Conservation (phyloP, 1,140 invertebrate species). For the Heterodera carotae region DNA sequence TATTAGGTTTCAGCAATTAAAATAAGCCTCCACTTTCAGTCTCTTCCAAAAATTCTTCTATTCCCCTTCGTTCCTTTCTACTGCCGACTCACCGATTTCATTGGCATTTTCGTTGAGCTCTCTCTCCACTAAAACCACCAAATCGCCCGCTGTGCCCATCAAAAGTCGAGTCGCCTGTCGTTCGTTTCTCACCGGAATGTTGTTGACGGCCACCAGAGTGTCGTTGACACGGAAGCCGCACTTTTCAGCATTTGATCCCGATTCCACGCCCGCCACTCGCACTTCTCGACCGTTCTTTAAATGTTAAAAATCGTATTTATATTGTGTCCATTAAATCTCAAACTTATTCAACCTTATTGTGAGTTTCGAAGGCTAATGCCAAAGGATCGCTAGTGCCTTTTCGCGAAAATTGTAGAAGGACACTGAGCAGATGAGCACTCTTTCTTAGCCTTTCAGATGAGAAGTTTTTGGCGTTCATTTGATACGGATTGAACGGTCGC, state of each 20-base stretch:
- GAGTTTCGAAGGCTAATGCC: conserved; percentile 44
- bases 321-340: too few species aligned
- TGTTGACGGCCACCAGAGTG: conserved; percentile 56
- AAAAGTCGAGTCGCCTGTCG: conserved; percentile 56
- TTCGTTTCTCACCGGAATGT: conserved; percentile 58
- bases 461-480: conserved; percentile 18
- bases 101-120: conserved; percentile 34
- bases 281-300: conserved; percentile 33
- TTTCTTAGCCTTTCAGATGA: conserved; percentile 18
- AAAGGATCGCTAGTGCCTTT: conserved; percentile 48
- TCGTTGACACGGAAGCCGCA: conserved; percentile 54
- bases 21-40: too few species aligned
- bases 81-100: conserved; percentile 6
- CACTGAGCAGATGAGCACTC: conserved; percentile 46
- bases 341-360: conserved; percentile 41
- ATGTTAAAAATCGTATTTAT: too few species aligned
- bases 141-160: conserved; percentile 52
- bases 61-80: conserved; percentile 8
- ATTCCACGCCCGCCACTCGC: conserved; percentile 43
- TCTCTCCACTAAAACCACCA: conserved; percentile 57
- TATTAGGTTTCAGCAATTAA: too few species aligned
- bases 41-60: too few species aligned
- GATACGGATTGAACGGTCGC: conserved; percentile 14
- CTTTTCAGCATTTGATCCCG: conserved; percentile 58
- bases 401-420: conserved; percentile 50